Evolutionary conservation across 2,797 vertebrate species (phyloP).

Genomic region (Acanthurus leucopareius): DNA sequence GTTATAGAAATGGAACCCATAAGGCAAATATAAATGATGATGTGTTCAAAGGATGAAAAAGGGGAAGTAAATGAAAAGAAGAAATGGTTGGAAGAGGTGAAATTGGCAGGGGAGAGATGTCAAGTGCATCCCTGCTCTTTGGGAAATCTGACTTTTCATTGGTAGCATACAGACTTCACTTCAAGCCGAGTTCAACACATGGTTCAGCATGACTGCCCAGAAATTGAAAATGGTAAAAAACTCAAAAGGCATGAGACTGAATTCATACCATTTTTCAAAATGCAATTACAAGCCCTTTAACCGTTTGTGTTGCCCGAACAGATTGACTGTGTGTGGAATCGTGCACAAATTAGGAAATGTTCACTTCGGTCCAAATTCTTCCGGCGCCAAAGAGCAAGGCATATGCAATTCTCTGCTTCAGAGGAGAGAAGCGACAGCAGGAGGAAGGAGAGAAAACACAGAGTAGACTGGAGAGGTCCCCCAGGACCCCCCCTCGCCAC

Average conservation of each 20-base stretch:
- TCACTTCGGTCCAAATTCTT: slow-evolving; percentile 2
- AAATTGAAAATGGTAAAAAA: slow-evolving; percentile 56
- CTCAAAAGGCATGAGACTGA: slow-evolving; percentile 27
- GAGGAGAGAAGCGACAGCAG: slow-evolving; percentile 11
- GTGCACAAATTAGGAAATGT: slow-evolving; percentile 43
- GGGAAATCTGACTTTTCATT: slow-evolving; percentile 43
- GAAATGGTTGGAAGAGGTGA: slow-evolving; percentile 23
- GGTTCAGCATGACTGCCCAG: slow-evolving; percentile 44
- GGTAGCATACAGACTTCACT: slow-evolving; percentile 18
- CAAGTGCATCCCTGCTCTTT: slow-evolving; percentile 10
- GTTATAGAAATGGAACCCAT: not conserved
- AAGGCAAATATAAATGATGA: not conserved
- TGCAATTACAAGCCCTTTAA: slow-evolving; percentile 61
- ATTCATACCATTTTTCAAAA: slow-evolving; percentile 58
- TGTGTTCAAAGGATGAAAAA: not conserved
- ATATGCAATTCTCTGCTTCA: slow-evolving; percentile 6
- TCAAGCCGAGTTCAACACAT: slow-evolving; percentile 33
- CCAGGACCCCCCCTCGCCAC: slow-evolving; percentile 19
- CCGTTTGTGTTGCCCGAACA: slow-evolving; percentile 21
- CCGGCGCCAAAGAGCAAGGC: slow-evolving; percentile 14
- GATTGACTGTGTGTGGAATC: slow-evolving; percentile 35
- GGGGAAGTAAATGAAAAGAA: slow-evolving; percentile 1
- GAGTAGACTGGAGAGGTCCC: slow-evolving; percentile 43
- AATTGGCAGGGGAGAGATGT: slow-evolving; percentile 17
- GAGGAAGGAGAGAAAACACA: slow-evolving; percentile 30